A percentile compares a stretch with the other conserved stretches of the same genome.
phyloP scores from a whole-genome alignment of 2,113 vertebrate species.

The Ceyx cyanopectus region DNA sequence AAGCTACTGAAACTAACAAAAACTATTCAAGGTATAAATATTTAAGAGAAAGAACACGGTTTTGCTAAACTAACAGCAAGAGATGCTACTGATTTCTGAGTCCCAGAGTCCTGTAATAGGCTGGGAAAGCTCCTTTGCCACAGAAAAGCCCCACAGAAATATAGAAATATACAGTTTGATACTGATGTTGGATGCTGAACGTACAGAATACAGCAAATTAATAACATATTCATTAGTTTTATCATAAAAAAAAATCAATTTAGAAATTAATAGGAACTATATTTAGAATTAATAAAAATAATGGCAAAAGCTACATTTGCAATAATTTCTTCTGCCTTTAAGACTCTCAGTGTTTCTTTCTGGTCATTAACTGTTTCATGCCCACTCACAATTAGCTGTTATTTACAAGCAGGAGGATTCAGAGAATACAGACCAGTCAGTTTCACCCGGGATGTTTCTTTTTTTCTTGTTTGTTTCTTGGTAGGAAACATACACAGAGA shows the following conservation, averaged over 20 bases:
- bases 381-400: no score
- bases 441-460: no score
- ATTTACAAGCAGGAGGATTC: no score
- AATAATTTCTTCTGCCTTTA: neutral
- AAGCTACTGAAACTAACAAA: neutral
- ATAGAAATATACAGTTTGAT: fast-evolving
- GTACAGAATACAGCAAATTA: neutral
- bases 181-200: neutral
- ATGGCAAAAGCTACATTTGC: neutral
- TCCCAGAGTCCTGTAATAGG: neutral
- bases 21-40: neutral
- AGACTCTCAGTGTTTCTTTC: neutral
- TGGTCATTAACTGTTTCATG: neutral
- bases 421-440: no score
- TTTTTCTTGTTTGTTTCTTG: no score
- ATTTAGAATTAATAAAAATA: no score
- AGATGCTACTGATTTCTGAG: neutral
- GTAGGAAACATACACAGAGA: neutral
- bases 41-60: fast-evolving
- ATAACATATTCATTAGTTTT: fast-evolving
- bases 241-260: neutral
- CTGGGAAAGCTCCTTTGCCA: neutral
- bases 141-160: neutral
- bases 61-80: neutral
- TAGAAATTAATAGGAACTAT: neutral